Evolutionary conservation across 2,113 vertebrate genomes (phyloP).

Genomic region (Leptosomus discolor): DNA sequence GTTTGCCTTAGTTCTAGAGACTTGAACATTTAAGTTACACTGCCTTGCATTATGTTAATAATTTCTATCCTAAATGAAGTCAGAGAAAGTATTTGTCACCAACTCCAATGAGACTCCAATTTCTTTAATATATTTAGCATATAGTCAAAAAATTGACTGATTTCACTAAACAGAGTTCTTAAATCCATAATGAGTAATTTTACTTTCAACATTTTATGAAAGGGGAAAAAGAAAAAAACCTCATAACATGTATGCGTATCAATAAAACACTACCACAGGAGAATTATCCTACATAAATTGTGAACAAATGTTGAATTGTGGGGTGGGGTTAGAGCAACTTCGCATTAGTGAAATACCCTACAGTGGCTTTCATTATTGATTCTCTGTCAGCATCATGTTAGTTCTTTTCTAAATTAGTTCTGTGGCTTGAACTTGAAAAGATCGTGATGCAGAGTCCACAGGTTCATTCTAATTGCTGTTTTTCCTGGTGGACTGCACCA

Average conservation of each 20-base stretch:
- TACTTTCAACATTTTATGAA: background rate
- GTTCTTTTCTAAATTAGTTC: conserved; percentile 69
- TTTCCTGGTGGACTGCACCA: conserved; percentile 63
- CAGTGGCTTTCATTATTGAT: conserved; percentile 63
- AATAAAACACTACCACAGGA: background rate
- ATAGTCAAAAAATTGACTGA: background rate
- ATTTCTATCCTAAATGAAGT: background rate
- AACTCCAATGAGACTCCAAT: background rate
- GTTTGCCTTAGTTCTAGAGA: background rate
- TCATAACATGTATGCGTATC: background rate
- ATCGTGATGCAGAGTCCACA: conserved; percentile 22
- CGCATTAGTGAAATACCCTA: conserved; percentile 35
- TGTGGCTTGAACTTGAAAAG: conserved; percentile 68
- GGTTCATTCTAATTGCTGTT: conserved; percentile 69
- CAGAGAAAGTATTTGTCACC: background rate
- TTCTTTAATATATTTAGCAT: background rate
- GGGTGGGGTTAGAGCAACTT: conserved; percentile 33
- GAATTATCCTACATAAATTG: background rate
- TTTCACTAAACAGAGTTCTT: background rate
- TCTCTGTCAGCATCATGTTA: conserved; percentile 61
- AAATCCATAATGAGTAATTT: background rate
- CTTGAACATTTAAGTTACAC: background rate
- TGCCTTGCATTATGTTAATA: background rate
- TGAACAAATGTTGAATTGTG: background rate
- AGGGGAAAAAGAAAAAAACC: background rate